These are phyloP conservation scores for Drosophila busckii DNA, from an alignment of 1,140 invertebrate genomes.

Conservation along the genomic window DNA sequence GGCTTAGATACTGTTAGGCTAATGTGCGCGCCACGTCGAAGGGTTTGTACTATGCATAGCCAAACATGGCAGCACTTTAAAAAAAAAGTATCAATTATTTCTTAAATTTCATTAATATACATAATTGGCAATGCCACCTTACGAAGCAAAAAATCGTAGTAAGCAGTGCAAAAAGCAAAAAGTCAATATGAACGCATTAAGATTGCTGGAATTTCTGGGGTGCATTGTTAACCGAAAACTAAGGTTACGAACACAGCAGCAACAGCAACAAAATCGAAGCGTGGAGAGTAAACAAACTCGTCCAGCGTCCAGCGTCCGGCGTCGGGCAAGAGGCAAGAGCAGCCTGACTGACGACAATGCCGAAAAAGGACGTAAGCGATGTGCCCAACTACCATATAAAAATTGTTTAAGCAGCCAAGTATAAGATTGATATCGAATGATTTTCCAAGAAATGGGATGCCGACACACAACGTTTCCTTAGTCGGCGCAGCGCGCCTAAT, in stretches of 20 bases:
- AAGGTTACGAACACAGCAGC: neutral
- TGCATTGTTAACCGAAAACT: slow-evolving; percentile 15
- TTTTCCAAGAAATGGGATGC: slow-evolving; percentile 59
- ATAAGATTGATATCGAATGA: slow-evolving; percentile 70
- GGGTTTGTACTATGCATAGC: too few relatives aligned
- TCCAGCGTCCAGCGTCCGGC: too few relatives aligned
- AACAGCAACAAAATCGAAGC: too few relatives aligned
- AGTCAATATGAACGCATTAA: slow-evolving; percentile 22
- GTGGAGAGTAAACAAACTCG: too few relatives aligned
- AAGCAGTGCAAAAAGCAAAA: neutral
- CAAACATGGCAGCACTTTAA: too few relatives aligned
- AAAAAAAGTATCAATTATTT: too few relatives aligned
- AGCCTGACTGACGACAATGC: slow-evolving; percentile 38
- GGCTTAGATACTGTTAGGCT: too few relatives aligned
- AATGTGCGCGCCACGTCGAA: too few relatives aligned
- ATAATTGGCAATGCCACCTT: too few relatives aligned
- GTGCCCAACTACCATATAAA: slow-evolving; percentile 71
- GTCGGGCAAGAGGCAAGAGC: too few relatives aligned
- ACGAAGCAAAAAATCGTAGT: neutral
- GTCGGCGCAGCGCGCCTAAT: slow-evolving; percentile 17
- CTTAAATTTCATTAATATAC: too few relatives aligned
- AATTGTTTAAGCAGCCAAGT: slow-evolving; percentile 70
- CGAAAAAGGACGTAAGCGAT: slow-evolving; percentile 70
- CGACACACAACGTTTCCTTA: slow-evolving; percentile 28
- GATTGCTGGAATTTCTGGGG: slow-evolving; percentile 28